phyloP scores from a whole-genome alignment of 2,797 vertebrate species.

The Gephyroberyx darwinii region DNA sequence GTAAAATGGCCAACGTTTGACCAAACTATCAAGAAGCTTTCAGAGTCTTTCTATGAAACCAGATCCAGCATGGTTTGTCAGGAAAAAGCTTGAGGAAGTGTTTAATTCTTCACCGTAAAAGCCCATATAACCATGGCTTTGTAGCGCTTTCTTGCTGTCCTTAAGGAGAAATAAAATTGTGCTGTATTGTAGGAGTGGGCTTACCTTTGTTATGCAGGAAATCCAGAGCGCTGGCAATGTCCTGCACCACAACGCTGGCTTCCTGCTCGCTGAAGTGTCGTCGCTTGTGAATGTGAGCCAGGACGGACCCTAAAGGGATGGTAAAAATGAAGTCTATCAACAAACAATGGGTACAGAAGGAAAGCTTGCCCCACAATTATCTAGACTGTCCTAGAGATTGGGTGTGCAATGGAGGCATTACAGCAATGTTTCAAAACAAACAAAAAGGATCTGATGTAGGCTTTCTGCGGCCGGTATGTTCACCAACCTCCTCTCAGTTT shows the following conservation, averaged over 20 bases:
- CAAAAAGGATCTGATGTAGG: background rate
- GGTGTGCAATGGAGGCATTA: conserved; percentile 6
- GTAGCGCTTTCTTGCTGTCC: no score
- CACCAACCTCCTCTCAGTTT: conserved; percentile 93
- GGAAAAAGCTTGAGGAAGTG: no score
- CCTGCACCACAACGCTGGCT: conserved; percentile 93
- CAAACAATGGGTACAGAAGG: background rate
- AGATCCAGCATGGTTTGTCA: no score
- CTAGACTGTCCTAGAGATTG: background rate
- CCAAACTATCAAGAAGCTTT: no score
- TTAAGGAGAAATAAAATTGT: background rate
- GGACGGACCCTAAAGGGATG: conserved; percentile 87
- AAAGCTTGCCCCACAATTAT: background rate
- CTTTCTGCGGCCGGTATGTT: background rate
- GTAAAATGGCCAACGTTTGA: no score
- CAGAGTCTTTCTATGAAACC: no score
- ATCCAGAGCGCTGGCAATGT: conserved; percentile 95
- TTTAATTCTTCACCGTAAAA: background rate
- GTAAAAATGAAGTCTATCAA: conserved; percentile 7
- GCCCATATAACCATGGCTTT: background rate
- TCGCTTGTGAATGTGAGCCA: conserved; percentile 94
- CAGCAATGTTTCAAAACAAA: conserved; percentile 20
- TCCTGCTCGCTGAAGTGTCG: conserved; percentile 96
- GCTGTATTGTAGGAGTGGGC: conserved; percentile 4
- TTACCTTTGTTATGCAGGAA: conserved; percentile 98